Base-by-base conservation (phyloP, 1,140 invertebrate species). In the Zaprionus africanus region DNA sequence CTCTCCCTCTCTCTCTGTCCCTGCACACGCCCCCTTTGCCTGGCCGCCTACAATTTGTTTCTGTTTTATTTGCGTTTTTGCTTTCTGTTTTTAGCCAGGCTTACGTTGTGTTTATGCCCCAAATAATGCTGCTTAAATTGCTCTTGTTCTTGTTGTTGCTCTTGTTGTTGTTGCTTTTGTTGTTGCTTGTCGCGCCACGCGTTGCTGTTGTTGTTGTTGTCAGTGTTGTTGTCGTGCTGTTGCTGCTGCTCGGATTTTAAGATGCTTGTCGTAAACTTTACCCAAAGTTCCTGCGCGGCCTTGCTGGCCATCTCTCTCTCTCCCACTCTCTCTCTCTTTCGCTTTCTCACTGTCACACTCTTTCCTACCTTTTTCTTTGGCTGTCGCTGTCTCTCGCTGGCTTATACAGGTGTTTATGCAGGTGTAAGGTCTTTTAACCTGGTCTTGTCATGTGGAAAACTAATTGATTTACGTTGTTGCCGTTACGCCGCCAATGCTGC, bases 391-490 rank as follows among this genome's bases (percentile, higher is more conserved):
- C 46, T 12, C 41, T 17, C n/a, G 46, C 46, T 51, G 19, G 46
- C 46, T 51, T 51, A 24, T 43, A 57, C 57, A 74, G 65, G 65
- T 74, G 65, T 59, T 65, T 72, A 59, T 72, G 58, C 49, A 67
- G 64, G 72, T 75, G 66, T 63, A 38, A 56, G 51, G 65, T 58
- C 28, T 75, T 74, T 69, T 62, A 70, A 28, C 73, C 60, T 64
- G 59, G 54, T 71, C 73, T 71, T 76, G 73, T 76, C 73, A 71
- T 76, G 67, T 71, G 73, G 60, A 64, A 75, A 76, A 71, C 68
- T 76, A 76, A 76, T 76, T 76, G 73, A 76, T 76, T 76, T 76
- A 76, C 73, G 67, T 60, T 76, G 73, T 71, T 76, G 46, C 68
- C 61, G 68, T 64, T 71, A 71, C 60, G 72, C 67, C 54, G 72